Evolutionary conservation across 1,140 invertebrate species (phyloP), one percentile per base, ranked within the genome.

Genomic region (Brachionus asplanchnoidis): DNA sequence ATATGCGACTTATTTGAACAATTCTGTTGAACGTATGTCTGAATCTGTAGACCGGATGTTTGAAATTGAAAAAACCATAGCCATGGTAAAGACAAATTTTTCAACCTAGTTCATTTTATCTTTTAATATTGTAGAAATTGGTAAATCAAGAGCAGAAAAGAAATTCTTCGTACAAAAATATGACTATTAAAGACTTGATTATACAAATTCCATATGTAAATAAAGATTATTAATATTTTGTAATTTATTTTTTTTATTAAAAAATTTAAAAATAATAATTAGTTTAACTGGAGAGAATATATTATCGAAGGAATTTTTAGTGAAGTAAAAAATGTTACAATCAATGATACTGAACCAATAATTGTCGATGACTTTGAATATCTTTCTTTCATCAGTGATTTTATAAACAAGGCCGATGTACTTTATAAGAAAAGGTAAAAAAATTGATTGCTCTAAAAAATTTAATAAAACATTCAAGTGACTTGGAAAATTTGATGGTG

Each of bases 401-500:
- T 82, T 9, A 32, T 60, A 14, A 20, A 28, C 14, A 42, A 82
- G 28, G 32, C 32, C 0, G 65, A 82, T 23, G 26, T 20, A 26
- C 7, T 9, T 1, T 60, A 80, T 53, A 44, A 73, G 6, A 56
- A 65, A 80, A 53, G 42, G 77, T 80, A 80, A 53, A 36, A 17
- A 36, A 26, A 5, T n/a, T 53, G 32, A 36, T 36, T 6, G 4
- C 32, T 36, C 6, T 36, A 36, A 36, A 36, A 36, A 7, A 6
- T 7, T 36, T 36, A 36, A 36, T 0, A 36, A 36, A 36, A 6
- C 2, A 12, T 56, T 26, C 2, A 17, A 82, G 53, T 32, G 79
- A 82, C 26, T 82, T 82, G 53, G 79, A 82, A 46, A 82, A 82
- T 46, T 20, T 82, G 40, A 65, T 82, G n/a, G 40, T 82, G 23